These are phyloP conservation scores for Botrylloides violaceus DNA, from an alignment of 23 tunicate species.

Conservation along the genomic window DNA sequence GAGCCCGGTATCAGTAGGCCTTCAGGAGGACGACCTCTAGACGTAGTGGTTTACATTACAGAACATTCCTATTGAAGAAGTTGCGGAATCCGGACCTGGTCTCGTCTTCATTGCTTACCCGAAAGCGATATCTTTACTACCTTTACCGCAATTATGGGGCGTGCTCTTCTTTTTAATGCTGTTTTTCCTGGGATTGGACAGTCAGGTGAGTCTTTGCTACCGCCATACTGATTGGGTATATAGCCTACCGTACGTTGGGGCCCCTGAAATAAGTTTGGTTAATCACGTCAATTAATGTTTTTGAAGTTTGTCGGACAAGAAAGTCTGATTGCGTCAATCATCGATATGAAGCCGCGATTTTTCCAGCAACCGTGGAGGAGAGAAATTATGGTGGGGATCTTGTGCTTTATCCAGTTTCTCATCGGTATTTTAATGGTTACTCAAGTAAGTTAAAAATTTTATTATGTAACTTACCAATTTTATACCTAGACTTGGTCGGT, in stretches of 20 bases:
- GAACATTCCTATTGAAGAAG: constrained; percentile 35
- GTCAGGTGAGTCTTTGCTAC: too few relatives aligned
- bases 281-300: too few relatives aligned
- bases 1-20: too few relatives aligned
- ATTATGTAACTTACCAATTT: too few relatives aligned
- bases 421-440: constrained; percentile 68
- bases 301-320: constrained; percentile 76
- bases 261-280: too few relatives aligned
- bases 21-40: too few relatives aligned
- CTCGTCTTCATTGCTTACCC: constrained; percentile 61
- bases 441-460: constrained; percentile 31
- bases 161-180: constrained; percentile 48
- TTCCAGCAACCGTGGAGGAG: constrained; percentile 61
- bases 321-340: constrained; percentile 65
- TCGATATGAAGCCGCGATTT: constrained; percentile 52
- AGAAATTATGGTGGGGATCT: constrained; percentile 39
- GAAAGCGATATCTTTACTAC: constrained; percentile 42
- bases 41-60: too few relatives aligned
- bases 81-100: constrained; percentile 64
- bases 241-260: too few relatives aligned
- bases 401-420: constrained; percentile 49
- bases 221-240: too few relatives aligned
- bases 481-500: too few relatives aligned
- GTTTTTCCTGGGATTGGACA: constrained; percentile 54
- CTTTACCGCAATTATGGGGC: constrained; percentile 46